Conservation (phyloP, 1,140 invertebrate genomes). For the Drosophila funebris region DNA sequence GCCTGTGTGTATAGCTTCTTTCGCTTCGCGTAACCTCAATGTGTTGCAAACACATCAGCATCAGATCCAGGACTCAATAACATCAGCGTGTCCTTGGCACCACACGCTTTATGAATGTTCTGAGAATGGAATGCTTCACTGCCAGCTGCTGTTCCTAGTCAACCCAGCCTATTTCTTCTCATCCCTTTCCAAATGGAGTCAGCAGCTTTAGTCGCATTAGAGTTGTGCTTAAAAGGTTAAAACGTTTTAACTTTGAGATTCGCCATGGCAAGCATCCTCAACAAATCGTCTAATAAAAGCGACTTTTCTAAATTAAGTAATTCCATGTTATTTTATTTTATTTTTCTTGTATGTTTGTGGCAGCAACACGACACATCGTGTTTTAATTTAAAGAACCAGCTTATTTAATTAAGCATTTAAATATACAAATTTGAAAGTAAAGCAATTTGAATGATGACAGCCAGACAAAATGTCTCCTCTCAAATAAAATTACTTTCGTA, state of each 20-base stretch:
- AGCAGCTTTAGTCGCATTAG: slow-evolving; percentile 74
- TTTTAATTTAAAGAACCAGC: slow-evolving; percentile 61
- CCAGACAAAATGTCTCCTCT: background rate
- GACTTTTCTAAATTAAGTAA: slow-evolving; percentile 63
- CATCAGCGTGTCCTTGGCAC: slow-evolving; percentile 61
- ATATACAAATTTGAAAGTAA: slow-evolving; percentile 58
- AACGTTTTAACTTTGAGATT: slow-evolving; percentile 73
- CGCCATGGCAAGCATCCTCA: slow-evolving; percentile 32
- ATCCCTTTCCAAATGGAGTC: slow-evolving; percentile 20
- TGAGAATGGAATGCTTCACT: slow-evolving; percentile 1
- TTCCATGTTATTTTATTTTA: slow-evolving; percentile 27
- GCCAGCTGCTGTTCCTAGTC: background rate
- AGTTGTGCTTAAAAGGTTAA: slow-evolving; percentile 77
- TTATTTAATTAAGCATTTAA: slow-evolving; percentile 65
- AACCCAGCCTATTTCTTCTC: background rate
- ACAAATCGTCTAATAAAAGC: slow-evolving; percentile 69
- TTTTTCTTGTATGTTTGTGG: slow-evolving; percentile 8
- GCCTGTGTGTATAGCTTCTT: slow-evolving; percentile 44
- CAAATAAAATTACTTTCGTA: background rate
- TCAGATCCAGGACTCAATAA: slow-evolving; percentile 35
- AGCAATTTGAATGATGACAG: slow-evolving; percentile 44
- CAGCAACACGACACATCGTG: background rate
- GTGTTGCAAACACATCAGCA: slow-evolving; percentile 69
- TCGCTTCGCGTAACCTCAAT: slow-evolving; percentile 77
- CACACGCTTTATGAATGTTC: slow-evolving; percentile 35